Evolutionary conservation across 2,888 invertebrate species (phyloP).

Genomic region (Emmelina monodactyla): DNA sequence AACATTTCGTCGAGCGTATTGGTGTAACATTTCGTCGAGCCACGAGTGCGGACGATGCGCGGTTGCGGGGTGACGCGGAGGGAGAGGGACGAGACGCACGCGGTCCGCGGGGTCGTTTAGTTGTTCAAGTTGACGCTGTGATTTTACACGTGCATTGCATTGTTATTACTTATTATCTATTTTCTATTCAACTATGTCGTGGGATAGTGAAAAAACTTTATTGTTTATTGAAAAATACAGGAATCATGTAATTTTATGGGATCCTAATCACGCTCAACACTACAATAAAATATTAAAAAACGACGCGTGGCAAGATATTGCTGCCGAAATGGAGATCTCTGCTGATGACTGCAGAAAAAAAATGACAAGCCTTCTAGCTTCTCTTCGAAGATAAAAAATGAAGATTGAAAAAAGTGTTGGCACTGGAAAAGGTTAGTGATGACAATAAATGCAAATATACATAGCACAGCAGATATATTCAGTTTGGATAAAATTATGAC

Average conservation of each 20-base stretch:
- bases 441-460: no score
- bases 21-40: conserved; percentile 9
- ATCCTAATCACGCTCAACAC: conserved; percentile 9
- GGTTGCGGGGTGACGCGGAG: conserved; percentile 4
- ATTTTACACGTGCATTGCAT: conserved; percentile 11
- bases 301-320: conserved; percentile 9
- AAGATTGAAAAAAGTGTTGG: conserved; percentile 9
- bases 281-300: conserved; percentile 10
- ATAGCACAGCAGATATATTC: conserved; percentile 6
- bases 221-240: conserved; percentile 9
- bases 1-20: conserved; percentile 11
- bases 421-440: conserved; percentile 8
- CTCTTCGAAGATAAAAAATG: conserved; percentile 8
- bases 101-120: conserved; percentile 6
- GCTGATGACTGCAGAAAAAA: conserved; percentile 9
- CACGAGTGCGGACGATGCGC: neutral
- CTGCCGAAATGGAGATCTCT: conserved; percentile 8
- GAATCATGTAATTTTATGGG: conserved; percentile 8
- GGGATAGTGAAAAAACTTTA: conserved; percentile 7
- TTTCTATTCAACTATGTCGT: conserved; percentile 9
- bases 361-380: conserved; percentile 10
- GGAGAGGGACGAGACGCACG: conserved; percentile 8
- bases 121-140: conserved; percentile 9
- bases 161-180: conserved; percentile 9
- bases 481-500: conserved; percentile 7